A percentile compares a stretch with the other conserved stretches of the same genome.
Evolutionary conservation across 2,113 vertebrate species (phyloP).

Genomic region (Oreotragus oreotragus): DNA sequence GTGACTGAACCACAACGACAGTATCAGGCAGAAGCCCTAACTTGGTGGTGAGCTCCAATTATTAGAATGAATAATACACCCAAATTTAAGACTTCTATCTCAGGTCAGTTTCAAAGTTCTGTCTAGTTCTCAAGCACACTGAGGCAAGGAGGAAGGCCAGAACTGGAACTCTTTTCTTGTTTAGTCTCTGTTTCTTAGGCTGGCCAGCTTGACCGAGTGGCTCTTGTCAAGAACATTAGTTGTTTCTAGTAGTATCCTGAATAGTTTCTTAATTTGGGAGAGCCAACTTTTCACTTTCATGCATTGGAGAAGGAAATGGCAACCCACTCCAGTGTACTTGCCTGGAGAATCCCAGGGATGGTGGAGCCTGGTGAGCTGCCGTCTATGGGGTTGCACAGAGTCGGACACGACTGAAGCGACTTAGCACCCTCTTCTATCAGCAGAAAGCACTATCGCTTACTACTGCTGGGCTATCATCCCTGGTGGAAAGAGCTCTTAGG

Average conservation of each 20-base stretch:
- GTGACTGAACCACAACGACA: background rate
- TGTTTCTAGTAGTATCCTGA: background rate
- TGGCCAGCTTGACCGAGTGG: background rate
- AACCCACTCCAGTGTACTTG: no score
- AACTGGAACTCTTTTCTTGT: background rate
- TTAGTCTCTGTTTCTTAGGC: background rate
- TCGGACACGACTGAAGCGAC: fast-evolving
- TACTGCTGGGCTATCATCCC: no score
- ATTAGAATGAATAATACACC: background rate
- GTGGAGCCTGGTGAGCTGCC: no score
- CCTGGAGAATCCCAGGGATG: no score
- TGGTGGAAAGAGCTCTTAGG: background rate
- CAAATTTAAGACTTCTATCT: background rate
- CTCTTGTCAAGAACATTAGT: background rate
- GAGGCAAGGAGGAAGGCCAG: background rate
- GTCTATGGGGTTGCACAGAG: no score
- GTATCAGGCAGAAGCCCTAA: background rate
- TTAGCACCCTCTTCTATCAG: background rate
- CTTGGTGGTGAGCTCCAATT: background rate
- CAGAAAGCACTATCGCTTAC: background rate
- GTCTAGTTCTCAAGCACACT: background rate
- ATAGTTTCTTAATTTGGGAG: background rate
- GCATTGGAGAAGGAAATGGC: no score
- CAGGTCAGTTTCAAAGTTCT: background rate
- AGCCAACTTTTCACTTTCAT: background rate